These are phyloP conservation scores for Monochamus saltuarius DNA, from an alignment of 1,140 invertebrate species.

Conservation along the genomic window DNA sequence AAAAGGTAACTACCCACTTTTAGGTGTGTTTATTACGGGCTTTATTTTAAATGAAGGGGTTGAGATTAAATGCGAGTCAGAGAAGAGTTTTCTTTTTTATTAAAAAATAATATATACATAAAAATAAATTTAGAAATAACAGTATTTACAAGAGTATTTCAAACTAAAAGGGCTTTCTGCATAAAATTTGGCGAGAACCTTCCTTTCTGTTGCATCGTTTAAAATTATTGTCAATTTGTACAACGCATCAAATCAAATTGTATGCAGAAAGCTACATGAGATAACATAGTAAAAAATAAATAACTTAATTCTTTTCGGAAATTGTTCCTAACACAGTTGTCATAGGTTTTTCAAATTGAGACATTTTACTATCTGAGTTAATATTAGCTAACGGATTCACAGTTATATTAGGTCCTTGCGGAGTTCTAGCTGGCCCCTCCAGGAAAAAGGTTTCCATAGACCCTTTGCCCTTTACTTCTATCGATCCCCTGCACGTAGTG, in stretches of 20 bases:
- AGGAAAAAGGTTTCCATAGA: constrained; percentile 93
- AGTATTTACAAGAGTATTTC: constrained; percentile 42
- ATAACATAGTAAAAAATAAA: neutral
- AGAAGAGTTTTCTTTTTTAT: constrained; percentile 24
- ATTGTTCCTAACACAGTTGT: constrained; percentile 37
- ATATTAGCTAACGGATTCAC: constrained; percentile 43
- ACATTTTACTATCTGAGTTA: constrained; percentile 22
- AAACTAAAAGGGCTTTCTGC: constrained; percentile 11
- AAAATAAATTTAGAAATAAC: constrained; percentile 38
- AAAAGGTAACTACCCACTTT: too few species aligned
- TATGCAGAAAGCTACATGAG: constrained; percentile 9
- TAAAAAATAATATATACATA: constrained; percentile 40
- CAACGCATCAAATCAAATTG: constrained; percentile 10
- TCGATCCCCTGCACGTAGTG: constrained; percentile 75
- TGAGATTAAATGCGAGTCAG: neutral
- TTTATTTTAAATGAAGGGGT: neutral
- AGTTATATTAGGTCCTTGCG: constrained; percentile 39
- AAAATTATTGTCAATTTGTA: constrained; percentile 26
- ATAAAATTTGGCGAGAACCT: constrained; percentile 8
- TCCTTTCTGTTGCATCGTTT: constrained; percentile 7
- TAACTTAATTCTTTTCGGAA: constrained; percentile 33
- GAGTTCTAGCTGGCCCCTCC: constrained; percentile 54
- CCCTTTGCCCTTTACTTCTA: constrained; percentile 92
- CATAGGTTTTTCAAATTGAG: constrained; percentile 12
- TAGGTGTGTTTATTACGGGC: too few species aligned